Evolutionary conservation across 2,797 vertebrate species (phyloP).

Genomic region (Cyclopterus lumpus): DNA sequence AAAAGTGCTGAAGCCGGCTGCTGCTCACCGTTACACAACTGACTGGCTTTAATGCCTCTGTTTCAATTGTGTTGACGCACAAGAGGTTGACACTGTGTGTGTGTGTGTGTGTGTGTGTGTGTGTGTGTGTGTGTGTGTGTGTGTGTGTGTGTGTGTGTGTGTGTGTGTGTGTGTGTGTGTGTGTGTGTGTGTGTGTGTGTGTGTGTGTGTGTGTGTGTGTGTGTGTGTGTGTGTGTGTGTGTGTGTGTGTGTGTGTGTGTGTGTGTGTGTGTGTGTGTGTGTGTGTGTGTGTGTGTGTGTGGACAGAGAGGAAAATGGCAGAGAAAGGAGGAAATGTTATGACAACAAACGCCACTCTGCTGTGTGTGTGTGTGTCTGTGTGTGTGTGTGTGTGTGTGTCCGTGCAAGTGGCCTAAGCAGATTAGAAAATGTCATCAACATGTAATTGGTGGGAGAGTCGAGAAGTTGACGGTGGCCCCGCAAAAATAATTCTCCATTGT

Average conservation of each 20-base stretch:
- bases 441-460: conserved; percentile 59
- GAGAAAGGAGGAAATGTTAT: conserved; percentile 76
- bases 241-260: too few species aligned
- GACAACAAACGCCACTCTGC: conserved; percentile 70
- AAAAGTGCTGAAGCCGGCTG: conserved; percentile 61
- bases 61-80: conserved; percentile 34
- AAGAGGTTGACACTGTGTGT: conserved; percentile 21
- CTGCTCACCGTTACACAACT: conserved; percentile 20
- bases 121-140: too few species aligned
- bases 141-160: too few species aligned
- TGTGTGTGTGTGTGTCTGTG: too few species aligned
- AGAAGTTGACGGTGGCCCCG: conserved; percentile 53
- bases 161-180: too few species aligned
- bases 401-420: conserved; percentile 51
- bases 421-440: conserved; percentile 70
- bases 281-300: too few species aligned
- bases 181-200: too few species aligned
- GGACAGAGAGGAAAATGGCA: too few species aligned
- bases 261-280: too few species aligned
- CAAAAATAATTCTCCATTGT: conserved; percentile 69
- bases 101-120: too few species aligned
- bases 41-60: conserved; percentile 19
- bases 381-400: not conserved
- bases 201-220: too few species aligned
- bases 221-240: too few species aligned